Conservation (phyloP, 1,140 invertebrate species). For the Neuroterus valhalla region DNA sequence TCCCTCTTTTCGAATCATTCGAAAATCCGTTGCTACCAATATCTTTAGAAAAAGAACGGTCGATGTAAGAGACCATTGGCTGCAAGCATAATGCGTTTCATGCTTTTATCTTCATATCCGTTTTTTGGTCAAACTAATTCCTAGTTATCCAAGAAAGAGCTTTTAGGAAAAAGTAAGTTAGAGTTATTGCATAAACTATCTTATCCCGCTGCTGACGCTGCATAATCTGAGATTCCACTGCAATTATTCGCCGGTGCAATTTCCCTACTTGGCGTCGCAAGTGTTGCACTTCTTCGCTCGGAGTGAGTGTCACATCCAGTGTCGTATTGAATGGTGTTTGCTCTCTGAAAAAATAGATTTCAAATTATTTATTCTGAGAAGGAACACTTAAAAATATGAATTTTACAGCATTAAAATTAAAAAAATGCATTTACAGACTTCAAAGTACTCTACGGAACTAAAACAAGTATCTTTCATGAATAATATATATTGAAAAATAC, state of each 20-base stretch:
- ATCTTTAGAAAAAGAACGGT: background rate
- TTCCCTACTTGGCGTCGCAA: conserved; percentile 88
- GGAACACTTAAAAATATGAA: too few species aligned
- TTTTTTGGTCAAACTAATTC: conserved; percentile 58
- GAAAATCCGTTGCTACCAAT: background rate
- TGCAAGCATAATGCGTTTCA: conserved; percentile 12
- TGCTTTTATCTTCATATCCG: background rate
- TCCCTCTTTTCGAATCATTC: background rate
- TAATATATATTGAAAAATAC: too few species aligned
- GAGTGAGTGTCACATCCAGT: conserved; percentile 80
- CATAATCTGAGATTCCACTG: conserved; percentile 87
- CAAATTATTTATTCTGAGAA: background rate
- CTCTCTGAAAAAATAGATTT: conserved; percentile 74
- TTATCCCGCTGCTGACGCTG: conserved; percentile 89
- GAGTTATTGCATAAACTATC: conserved; percentile 85
- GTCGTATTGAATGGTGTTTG: conserved; percentile 78
- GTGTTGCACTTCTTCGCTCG: conserved; percentile 87
- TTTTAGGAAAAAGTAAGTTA: conserved; percentile 90
- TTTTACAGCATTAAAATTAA: too few species aligned
- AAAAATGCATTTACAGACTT: too few species aligned
- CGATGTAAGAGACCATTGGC: background rate
- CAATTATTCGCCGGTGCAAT: conserved; percentile 88
- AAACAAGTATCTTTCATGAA: too few species aligned
- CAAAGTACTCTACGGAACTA: too few species aligned
- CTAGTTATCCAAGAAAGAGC: conserved; percentile 89